These are phyloP conservation scores for Rhinophrynus dorsalis DNA, from an alignment of 2,797 vertebrate species.

Conservation along the genomic window DNA sequence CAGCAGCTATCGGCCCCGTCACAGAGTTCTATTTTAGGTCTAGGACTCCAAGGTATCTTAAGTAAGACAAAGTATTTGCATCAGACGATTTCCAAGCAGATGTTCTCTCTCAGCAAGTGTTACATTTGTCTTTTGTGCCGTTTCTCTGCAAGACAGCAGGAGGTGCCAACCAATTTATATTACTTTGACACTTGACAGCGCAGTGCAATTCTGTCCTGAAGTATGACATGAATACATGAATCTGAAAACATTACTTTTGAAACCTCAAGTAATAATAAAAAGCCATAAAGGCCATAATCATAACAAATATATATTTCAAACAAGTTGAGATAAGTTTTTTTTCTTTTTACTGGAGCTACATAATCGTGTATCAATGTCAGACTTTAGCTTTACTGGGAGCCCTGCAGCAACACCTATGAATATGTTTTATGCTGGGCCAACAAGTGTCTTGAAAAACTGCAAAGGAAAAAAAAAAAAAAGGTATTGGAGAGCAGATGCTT, in stretches of 20 bases:
- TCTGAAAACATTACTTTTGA: conserved; percentile 32
- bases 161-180: conserved; percentile 62
- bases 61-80: conserved; percentile 59
- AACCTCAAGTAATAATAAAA: conserved; percentile 12
- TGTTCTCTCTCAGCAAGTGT: conserved; percentile 66
- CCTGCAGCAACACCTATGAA: conserved; percentile 25
- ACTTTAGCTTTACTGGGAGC: conserved; percentile 13
- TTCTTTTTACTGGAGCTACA: conserved; percentile 12
- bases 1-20: conserved; percentile 35
- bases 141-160: conserved; percentile 62
- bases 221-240: conserved; percentile 39
- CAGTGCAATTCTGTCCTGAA: conserved; percentile 48
- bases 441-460: conserved; percentile 12
- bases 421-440: neutral
- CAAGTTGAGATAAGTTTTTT: neutral
- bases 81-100: conserved; percentile 65
- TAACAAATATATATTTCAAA: conserved; percentile 9
- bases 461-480: neutral
- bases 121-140: conserved; percentile 63
- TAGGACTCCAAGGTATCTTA: conserved; percentile 50
- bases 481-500: conserved; percentile 2
- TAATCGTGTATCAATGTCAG: conserved; percentile 19
- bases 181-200: conserved; percentile 57
- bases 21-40: conserved; percentile 50
- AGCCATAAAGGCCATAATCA: neutral